These are phyloP conservation scores for Drosophila austrosaltans DNA, from an alignment of 2,888 invertebrate genomes.

Conservation along the genomic window DNA sequence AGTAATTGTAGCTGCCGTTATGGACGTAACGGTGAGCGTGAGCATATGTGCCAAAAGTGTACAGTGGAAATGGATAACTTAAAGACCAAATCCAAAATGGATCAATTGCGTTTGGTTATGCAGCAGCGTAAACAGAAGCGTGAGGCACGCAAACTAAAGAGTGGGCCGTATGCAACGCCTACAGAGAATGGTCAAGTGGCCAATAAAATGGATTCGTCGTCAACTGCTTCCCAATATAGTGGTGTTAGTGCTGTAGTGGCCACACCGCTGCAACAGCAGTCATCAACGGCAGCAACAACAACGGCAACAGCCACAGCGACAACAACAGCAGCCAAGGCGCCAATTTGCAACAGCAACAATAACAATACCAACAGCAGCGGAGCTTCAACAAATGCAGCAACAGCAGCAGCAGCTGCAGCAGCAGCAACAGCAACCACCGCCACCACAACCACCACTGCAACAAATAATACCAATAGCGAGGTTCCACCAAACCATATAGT, in stretches of 20 bases:
- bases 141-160: conserved; percentile 89
- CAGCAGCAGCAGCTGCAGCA: conserved; percentile 47
- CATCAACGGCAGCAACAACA: conserved; percentile 25
- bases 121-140: conserved; percentile 94
- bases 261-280: conserved; percentile 32
- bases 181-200: conserved; percentile 24
- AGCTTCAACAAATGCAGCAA: conserved; percentile 11
- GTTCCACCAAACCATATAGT: conserved; percentile 83
- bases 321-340: conserved; percentile 11
- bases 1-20: conserved; percentile 78
- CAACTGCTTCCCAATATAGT: conserved; percentile 43
- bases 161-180: conserved; percentile 86
- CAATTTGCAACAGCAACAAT: conserved; percentile 23
- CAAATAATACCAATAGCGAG: conserved; percentile 74
- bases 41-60: conserved; percentile 84
- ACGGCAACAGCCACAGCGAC: conserved; percentile 34
- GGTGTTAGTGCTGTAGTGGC: conserved; percentile 55
- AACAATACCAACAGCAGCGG: conserved; percentile 41
- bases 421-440: conserved; percentile 36
- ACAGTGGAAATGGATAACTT: conserved; percentile 88
- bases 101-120: conserved; percentile 94
- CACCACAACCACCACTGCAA: conserved; percentile 57
- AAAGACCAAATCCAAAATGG: conserved; percentile 93
- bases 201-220: background rate
- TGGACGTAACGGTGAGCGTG: conserved; percentile 62